Conservation (phyloP, 35 echinoderm and acorn worm genomes). For the Patiria miniata region DNA sequence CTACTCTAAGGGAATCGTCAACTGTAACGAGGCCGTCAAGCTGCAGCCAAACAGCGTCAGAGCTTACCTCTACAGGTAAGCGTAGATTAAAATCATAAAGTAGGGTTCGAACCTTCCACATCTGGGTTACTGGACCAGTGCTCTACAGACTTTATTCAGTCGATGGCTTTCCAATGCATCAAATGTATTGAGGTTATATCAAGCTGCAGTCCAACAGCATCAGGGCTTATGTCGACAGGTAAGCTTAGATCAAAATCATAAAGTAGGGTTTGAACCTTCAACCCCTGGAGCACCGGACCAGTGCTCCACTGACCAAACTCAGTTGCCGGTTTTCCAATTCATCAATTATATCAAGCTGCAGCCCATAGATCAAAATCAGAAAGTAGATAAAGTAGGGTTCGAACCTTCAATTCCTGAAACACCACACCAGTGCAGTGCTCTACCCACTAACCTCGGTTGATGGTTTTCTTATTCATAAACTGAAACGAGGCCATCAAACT, state of each 20-base stretch:
- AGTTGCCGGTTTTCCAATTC: not conserved
- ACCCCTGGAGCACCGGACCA: too few species aligned
- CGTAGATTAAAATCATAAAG: not conserved
- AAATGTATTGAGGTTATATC: constrained; percentile 96
- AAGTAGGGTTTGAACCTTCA: too few species aligned
- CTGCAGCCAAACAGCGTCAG: constrained; percentile 93
- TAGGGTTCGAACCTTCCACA: too few species aligned
- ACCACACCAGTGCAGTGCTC: not conserved
- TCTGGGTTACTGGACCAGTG: too few species aligned
- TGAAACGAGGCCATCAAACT: constrained; percentile 91
- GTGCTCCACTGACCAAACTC: not conserved
- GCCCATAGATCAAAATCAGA: constrained; percentile 28
- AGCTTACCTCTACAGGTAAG: constrained; percentile 93
- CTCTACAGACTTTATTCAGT: not conserved
- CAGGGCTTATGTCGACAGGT: constrained; percentile 95
- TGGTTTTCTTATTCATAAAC: constrained; percentile 44
- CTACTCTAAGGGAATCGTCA: constrained; percentile 95
- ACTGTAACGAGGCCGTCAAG: constrained; percentile 90
- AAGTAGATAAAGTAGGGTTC: not conserved
- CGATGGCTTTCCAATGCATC: not conserved
- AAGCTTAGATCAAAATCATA: not conserved
- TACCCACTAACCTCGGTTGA: not conserved
- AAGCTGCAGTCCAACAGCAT: constrained; percentile 88
- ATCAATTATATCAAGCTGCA: constrained; percentile 87
- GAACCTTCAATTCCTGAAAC: too few species aligned